Base-by-base conservation (phyloP, 2,113 vertebrate species). In the Talpa occidentalis region DNA sequence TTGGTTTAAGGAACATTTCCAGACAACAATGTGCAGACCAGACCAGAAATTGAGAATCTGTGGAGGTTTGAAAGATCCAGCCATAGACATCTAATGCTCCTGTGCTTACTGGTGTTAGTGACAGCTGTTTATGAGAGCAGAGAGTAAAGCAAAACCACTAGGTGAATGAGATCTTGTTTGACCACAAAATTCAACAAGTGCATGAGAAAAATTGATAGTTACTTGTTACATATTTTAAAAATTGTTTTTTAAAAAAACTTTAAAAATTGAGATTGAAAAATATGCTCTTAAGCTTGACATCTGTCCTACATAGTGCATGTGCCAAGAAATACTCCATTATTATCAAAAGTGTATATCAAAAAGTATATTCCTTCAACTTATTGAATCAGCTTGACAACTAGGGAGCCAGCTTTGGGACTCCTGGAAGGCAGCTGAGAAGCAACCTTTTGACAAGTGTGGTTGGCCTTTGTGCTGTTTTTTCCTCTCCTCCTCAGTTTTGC, bases 401-500 rank as follows among this genome's bases (percentile, higher is more conserved):
- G 12, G 40, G 42, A 77, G 15, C 19, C 80, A 35, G 14, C 12
- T 9, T n/a, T 69, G 79, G 21, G 35, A 85, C 56, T 81, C 87
- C 66, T 26, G 15, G 90, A 93, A 76, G 85, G 82, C 6, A 81
- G 28, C 22, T 42, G 62, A 84, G 56, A 77, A 84, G 47, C 11
- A 88, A 54, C 10, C 21, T 83, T 90, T 67, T 77, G 76, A 91
- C 37, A 94, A 85, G 37, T 70, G 19, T n/a, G 28, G 21, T 60
- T 96, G 79, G 22, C 69, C 84, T 93, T 60, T 67, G 16, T 22
- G 16, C 11, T 32, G n/a, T 9, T 54, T 96, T 74, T 32, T 30
- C 22, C 67, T 42, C 22, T 79, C 66, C 94, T 47, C 70, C 95
- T 97, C 95, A 96, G 62, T 94, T 97, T 97, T 97, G 24, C 49